Evolutionary conservation across 2,113 vertebrate species (phyloP).

Genomic region (Neolamprologus hecqui): DNA sequence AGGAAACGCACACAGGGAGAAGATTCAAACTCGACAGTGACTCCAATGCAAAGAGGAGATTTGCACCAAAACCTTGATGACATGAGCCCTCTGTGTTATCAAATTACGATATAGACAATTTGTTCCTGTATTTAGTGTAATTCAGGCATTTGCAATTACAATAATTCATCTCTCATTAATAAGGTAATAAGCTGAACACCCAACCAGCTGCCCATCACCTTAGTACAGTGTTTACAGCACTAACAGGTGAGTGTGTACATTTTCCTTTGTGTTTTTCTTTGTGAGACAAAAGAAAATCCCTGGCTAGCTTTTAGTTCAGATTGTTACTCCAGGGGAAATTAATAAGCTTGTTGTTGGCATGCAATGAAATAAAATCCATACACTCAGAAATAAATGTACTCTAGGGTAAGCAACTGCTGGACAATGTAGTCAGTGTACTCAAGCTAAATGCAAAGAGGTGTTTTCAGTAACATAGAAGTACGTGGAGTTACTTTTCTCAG

Average conservation of each 20-base stretch:
- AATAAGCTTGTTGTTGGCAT: background rate
- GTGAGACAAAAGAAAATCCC: background rate
- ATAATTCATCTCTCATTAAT: background rate
- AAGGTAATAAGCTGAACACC: background rate
- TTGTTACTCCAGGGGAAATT: background rate
- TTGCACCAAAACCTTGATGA: background rate
- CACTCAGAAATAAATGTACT: background rate
- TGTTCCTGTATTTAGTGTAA: background rate
- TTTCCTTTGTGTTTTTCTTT: background rate
- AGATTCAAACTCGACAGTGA: rapidly evolving
- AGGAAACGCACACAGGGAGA: background rate
- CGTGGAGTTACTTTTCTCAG: background rate
- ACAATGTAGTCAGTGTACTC: background rate
- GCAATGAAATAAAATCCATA: background rate
- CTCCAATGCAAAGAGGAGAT: background rate
- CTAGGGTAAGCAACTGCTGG: rapidly evolving
- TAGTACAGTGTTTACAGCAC: background rate
- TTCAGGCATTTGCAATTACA: background rate
- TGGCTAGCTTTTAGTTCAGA: background rate
- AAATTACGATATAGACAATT: background rate
- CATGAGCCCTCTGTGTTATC: background rate
- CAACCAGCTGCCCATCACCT: background rate
- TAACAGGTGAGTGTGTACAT: background rate
- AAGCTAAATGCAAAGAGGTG: background rate
- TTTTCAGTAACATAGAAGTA: background rate